phyloP scores from a whole-genome alignment of 2,113 vertebrate genomes.

The Odobenus rosmarus region DNA sequence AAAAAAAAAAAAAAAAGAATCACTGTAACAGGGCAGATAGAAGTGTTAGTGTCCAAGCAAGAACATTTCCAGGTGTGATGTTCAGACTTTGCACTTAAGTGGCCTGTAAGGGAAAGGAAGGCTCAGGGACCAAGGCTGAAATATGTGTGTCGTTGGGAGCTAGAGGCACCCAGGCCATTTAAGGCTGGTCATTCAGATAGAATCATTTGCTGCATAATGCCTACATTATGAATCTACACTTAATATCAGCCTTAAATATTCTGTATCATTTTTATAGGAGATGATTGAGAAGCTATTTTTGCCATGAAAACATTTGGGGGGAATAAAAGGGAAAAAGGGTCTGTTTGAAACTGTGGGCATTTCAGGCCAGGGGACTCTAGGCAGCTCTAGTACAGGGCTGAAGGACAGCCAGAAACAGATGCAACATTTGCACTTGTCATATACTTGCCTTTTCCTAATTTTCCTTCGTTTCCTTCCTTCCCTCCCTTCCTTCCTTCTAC shows the following conservation, averaged over 20 bases:
- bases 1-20: too few species aligned
- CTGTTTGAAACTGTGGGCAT: not conserved
- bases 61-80: not conserved
- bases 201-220: not conserved
- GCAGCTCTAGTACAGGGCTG: not conserved
- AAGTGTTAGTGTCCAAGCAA: not conserved
- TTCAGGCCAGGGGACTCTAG: not conserved
- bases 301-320: not conserved
- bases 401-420: not conserved
- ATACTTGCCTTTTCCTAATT: not conserved
- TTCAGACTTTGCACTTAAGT: not conserved
- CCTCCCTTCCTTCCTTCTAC: not conserved
- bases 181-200: not conserved
- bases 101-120: not conserved
- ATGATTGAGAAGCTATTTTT: not conserved
- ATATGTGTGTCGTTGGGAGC: not conserved
- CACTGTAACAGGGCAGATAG: too few species aligned
- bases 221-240: not conserved
- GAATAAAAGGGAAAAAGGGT: accelerated
- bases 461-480: not conserved
- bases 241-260: not conserved
- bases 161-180: not conserved
- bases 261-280: not conserved
- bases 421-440: not conserved
- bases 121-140: not conserved